Conservation (phyloP, 1,140 invertebrate species). For the Eurosta solidaginis region DNA sequence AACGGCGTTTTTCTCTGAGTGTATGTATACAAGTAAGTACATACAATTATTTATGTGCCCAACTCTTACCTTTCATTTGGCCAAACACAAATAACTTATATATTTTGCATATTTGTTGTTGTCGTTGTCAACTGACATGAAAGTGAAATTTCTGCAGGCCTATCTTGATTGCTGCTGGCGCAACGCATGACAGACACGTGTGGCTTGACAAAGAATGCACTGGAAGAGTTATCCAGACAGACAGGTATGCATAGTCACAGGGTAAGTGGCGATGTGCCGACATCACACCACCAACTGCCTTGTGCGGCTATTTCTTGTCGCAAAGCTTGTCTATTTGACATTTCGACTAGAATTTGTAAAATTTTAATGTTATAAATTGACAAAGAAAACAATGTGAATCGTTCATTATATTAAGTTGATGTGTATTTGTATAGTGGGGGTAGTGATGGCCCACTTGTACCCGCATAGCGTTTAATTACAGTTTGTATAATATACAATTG, state of each 20-base stretch:
- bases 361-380: conserved; percentile 21
- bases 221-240: neutral
- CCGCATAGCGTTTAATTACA: too few relatives aligned
- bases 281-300: neutral
- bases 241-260: neutral
- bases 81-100: neutral
- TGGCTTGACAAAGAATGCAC: neutral
- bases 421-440: neutral
- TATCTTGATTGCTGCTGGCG: neutral
- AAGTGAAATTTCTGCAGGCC: conserved; percentile 6
- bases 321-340: neutral
- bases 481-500: too few relatives aligned
- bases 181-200: neutral
- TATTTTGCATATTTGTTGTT: too few relatives aligned
- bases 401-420: neutral
- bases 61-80: too few relatives aligned
- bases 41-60: too few relatives aligned
- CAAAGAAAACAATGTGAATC: neutral
- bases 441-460: neutral
- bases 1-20: too few relatives aligned
- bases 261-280: neutral
- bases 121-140: neutral
- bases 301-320: neutral
- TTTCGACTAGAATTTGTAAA: conserved; percentile 17
- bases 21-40: too few relatives aligned